Conservation (phyloP, 2,113 vertebrate species). For the Sylvia atricapilla region DNA sequence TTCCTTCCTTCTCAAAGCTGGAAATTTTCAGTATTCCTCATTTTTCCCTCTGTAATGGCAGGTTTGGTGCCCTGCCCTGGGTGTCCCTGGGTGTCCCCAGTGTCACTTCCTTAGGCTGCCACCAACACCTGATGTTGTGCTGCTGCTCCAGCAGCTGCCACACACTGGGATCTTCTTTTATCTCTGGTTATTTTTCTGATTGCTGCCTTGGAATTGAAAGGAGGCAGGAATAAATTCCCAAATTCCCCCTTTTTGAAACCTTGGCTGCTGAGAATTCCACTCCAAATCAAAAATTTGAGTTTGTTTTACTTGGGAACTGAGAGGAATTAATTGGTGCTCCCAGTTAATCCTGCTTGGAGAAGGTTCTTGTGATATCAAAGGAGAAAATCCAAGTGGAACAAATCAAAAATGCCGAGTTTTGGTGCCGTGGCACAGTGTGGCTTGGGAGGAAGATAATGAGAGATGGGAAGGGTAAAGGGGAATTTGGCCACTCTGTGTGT, state of each 20-base stretch:
- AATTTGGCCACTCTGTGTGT: background rate
- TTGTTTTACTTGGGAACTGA: background rate
- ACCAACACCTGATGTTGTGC: slow-evolving; percentile 80
- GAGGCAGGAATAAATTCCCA: background rate
- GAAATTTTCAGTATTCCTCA: background rate
- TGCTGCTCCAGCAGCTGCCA: slow-evolving; percentile 79
- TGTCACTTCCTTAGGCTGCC: slow-evolving; percentile 77
- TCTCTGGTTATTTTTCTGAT: slow-evolving; percentile 41
- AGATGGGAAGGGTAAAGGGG: accelerated
- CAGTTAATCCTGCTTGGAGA: background rate
- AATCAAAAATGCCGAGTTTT: background rate
- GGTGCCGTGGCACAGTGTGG: background rate
- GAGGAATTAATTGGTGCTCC: background rate
- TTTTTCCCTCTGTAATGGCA: background rate
- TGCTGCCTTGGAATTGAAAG: slow-evolving; percentile 52
- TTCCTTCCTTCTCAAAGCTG: background rate
- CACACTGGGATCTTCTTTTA: slow-evolving; percentile 65
- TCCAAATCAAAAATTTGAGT: background rate
- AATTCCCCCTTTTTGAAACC: background rate
- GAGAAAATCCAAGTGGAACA: background rate
- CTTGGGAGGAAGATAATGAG: background rate
- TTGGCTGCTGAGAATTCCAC: accelerated
- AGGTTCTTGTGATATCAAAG: background rate
- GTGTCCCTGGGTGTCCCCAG: slow-evolving; percentile 46
- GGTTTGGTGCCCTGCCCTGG: slow-evolving; percentile 16